Conservation (phyloP, 2,797 vertebrate species). For the Platalea minor region DNA sequence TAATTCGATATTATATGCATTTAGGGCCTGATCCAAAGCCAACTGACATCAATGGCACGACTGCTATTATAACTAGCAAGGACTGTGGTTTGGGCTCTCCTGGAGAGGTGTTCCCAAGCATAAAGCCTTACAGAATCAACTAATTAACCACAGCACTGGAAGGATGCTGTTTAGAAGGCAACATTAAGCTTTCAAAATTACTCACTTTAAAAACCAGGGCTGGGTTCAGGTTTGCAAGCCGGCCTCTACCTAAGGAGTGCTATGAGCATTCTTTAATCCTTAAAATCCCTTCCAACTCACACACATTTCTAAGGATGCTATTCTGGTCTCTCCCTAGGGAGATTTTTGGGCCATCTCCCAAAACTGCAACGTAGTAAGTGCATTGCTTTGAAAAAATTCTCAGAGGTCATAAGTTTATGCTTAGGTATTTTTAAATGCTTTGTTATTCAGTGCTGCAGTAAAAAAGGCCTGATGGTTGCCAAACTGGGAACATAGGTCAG, state of each 20-base stretch:
- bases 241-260: neutral
- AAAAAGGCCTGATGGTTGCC: neutral
- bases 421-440: conserved; percentile 10
- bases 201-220: neutral
- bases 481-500: neutral
- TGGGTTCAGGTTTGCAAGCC: conserved; percentile 8
- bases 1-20: neutral
- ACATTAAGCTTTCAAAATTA: neutral
- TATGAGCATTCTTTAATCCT: neutral
- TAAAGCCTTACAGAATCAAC: neutral
- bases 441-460: neutral
- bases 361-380: neutral
- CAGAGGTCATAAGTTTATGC: conserved; percentile 24
- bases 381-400: neutral
- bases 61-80: neutral
- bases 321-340: conserved; percentile 16
- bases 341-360: conserved; percentile 14
- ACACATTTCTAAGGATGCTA: conserved; percentile 8
- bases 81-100: neutral
- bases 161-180: neutral
- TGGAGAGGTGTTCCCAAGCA: neutral
- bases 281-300: conserved; percentile 8
- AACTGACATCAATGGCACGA: neutral
- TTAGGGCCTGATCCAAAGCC: neutral
- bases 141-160: conserved; percentile 13